Percentiles rank a stretch among this genome's conserved stretches.
Evolutionary conservation across 1,140 invertebrate species (phyloP).

Genomic region (Macrosteles quadrilineatus): DNA sequence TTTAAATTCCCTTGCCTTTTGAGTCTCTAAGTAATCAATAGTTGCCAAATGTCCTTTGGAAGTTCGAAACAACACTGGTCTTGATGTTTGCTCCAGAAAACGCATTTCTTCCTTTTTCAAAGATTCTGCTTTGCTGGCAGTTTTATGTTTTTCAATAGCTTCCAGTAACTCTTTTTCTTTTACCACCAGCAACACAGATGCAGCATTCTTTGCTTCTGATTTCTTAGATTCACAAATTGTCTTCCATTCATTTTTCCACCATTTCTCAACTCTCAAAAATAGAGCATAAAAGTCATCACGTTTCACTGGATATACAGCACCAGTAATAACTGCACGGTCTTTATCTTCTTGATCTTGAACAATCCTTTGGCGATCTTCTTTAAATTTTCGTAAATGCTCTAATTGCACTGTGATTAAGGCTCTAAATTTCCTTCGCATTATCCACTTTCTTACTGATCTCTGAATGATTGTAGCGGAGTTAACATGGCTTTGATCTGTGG

Average conservation of each 20-base stretch:
- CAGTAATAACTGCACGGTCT: constrained; percentile 52
- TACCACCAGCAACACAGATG: constrained; percentile 60
- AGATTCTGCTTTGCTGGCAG: constrained; percentile 56
- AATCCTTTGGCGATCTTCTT: not conserved
- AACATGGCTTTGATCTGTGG: not conserved
- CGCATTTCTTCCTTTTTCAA: constrained; percentile 56
- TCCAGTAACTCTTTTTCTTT: constrained; percentile 64
- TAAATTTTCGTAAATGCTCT: not conserved
- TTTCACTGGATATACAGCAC: constrained; percentile 59
- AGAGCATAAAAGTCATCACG: constrained; percentile 64
- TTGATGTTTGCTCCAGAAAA: constrained; percentile 62
- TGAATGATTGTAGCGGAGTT: constrained; percentile 21
- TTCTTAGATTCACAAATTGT: constrained; percentile 58
- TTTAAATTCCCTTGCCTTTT: constrained; percentile 62
- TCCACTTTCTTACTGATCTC: not conserved
- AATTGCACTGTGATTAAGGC: constrained; percentile 4
- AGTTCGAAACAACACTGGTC: constrained; percentile 61
- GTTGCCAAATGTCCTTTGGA: constrained; percentile 57
- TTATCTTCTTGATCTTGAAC: too few relatives aligned
- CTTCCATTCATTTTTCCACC: constrained; percentile 62
- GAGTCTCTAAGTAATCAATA: constrained; percentile 66
- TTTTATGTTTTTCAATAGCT: constrained; percentile 59
- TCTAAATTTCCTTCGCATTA: not conserved
- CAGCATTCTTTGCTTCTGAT: constrained; percentile 59
- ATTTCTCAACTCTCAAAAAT: constrained; percentile 61